These are phyloP conservation scores for Trachelus iudaicus DNA, from an alignment of 2,888 invertebrate genomes.

Conservation along the genomic window DNA sequence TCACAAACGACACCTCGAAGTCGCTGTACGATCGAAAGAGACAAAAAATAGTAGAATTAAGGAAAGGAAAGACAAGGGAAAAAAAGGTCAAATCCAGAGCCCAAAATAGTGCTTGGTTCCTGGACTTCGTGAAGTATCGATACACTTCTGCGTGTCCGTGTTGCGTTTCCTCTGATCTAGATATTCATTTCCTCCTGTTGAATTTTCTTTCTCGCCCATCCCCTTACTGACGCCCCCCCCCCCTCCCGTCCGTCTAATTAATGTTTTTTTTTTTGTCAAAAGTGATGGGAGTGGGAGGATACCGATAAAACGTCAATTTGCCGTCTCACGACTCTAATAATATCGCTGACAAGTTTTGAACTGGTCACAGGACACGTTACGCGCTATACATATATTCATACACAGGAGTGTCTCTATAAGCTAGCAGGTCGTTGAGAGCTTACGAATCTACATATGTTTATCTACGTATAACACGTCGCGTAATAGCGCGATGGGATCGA, in stretches of 20 bases:
- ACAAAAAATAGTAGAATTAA: neutral
- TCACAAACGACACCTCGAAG: neutral
- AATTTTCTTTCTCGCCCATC: neutral
- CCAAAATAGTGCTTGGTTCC: neutral
- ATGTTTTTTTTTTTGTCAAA: neutral
- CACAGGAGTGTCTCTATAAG: neutral
- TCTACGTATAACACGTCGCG: neutral
- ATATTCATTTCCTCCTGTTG: neutral
- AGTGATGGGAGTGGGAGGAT: neutral
- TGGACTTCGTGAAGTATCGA: neutral
- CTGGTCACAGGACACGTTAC: slow-evolving; percentile 20
- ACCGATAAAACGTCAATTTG: neutral
- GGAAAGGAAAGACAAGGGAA: neutral
- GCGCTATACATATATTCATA: neutral
- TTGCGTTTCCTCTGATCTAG: neutral
- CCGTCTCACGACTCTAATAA: slow-evolving; percentile 20
- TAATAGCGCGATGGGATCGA: slow-evolving; percentile 35
- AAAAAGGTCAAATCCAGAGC: neutral
- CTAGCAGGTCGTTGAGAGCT: neutral
- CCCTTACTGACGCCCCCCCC: too few relatives aligned
- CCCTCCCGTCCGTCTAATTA: neutral
- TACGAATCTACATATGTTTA: neutral
- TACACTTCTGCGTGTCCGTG: neutral
- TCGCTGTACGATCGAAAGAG: neutral
- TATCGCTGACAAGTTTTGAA: slow-evolving; percentile 31